These are phyloP conservation scores for Meandrusa payeni DNA, from an alignment of 2,888 invertebrate species.

Conservation along the genomic window DNA sequence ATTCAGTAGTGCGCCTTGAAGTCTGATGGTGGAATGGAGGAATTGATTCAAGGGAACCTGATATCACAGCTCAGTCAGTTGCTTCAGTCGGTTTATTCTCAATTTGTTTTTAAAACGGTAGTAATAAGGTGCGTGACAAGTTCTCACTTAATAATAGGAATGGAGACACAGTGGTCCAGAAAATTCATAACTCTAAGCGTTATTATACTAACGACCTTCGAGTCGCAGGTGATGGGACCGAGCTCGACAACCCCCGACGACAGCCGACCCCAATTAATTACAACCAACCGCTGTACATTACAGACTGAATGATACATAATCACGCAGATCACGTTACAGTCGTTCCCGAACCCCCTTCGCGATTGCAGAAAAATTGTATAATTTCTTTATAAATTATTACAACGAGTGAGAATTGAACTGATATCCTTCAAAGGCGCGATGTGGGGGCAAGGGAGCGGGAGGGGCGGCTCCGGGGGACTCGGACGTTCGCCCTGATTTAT, in stretches of 20 bases:
- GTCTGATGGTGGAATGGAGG: too few species aligned
- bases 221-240: slow-evolving; percentile 32
- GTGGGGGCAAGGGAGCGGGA: slow-evolving; percentile 41
- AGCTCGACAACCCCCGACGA: slow-evolving; percentile 18
- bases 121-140: slow-evolving; percentile 14
- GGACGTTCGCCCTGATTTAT: slow-evolving; percentile 84
- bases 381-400: slow-evolving; percentile 86
- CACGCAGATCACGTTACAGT: slow-evolving; percentile 31
- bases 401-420: slow-evolving; percentile 84
- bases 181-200: slow-evolving; percentile 16
- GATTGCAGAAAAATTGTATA: slow-evolving; percentile 61
- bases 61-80: too few species aligned
- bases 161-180: slow-evolving; percentile 9
- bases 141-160: background rate
- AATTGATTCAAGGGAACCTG: too few species aligned
- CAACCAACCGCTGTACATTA: slow-evolving; percentile 28
- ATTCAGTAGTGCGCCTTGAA: too few species aligned
- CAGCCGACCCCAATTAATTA: slow-evolving; percentile 31
- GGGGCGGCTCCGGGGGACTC: slow-evolving; percentile 61
- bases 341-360: slow-evolving; percentile 29
- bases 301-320: slow-evolving; percentile 26
- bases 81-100: too few species aligned
- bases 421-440: slow-evolving; percentile 79
- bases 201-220: slow-evolving; percentile 12
- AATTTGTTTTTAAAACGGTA: too few species aligned